A percentile compares a stretch with the other conserved stretches of the same genome.
Conservation (phyloP, 2,113 vertebrate species). For the Caretta caretta region DNA sequence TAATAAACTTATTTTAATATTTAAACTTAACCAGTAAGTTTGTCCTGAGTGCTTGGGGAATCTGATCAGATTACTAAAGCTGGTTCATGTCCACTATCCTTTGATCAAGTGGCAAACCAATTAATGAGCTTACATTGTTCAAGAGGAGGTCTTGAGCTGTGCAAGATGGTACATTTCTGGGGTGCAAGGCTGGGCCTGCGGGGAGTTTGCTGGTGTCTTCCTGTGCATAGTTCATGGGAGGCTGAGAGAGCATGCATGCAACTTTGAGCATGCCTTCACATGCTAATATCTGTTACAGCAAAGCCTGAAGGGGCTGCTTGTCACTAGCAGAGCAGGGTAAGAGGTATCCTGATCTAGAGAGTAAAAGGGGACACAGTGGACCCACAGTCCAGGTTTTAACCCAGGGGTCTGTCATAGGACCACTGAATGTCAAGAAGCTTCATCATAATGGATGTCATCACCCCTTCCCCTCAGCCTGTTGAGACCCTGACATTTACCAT, state of each 20-base stretch:
- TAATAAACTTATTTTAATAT: background rate
- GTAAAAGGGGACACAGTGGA: background rate
- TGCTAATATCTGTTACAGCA: background rate
- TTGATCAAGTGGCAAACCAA: background rate
- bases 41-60: background rate
- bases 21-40: background rate
- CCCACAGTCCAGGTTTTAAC: background rate
- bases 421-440: background rate
- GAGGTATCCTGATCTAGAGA: background rate
- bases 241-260: background rate
- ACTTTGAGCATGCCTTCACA: background rate
- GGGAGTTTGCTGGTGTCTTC: background rate
- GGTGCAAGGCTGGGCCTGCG: background rate
- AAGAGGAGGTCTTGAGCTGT: background rate
- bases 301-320: background rate
- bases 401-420: background rate
- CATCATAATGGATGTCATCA: background rate
- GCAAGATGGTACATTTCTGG: background rate
- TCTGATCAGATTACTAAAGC: background rate
- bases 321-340: background rate
- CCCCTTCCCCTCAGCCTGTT: background rate
- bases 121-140: background rate
- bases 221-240: background rate
- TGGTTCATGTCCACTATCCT: background rate
- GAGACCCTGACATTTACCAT: background rate